Evolutionary conservation across 2,113 vertebrate genomes (phyloP), one percentile per base, ranked within the genome.

Genomic region (Hyaena hyaena): DNA sequence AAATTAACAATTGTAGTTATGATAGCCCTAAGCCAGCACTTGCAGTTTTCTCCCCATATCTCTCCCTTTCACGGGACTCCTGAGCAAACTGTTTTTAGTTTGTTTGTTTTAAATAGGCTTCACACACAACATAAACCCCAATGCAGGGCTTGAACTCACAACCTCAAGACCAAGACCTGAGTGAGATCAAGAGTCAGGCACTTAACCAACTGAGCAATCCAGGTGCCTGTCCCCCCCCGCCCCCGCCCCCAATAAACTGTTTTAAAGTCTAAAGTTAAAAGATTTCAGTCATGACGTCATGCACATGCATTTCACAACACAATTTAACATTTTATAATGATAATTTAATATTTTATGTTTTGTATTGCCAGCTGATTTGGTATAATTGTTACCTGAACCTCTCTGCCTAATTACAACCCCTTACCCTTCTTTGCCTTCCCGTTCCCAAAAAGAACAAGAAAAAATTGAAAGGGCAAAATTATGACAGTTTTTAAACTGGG

Each of bases 251-350:
- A 77, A 15, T 50, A 82, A 80, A 85, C 39, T 73, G 26, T 68
- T 89, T 81, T 63, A 48, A 88, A 86, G 31, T 79, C 9, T 43
- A 96, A 97, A 97, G 96, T 2, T 69, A 90, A 19, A 97, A 4
- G 86, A 66, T 88, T 97, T 98, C 50, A 93, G 43, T 86, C 94
- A 77, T 66, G 95, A 85, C 8, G 12, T n/a, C 87, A 55, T 65
- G 28, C 85, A 14, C 0, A 69, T 89, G 39, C 0, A 95, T 58
- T 97, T 97, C 96, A 88, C 35, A 95, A 3, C 31, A 48, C 26
- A 66, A 83, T 61, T 53, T 92, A 81, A 71, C 16, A 23, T 94
- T 93, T 95, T 77, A 80, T 43, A 96, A 82, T 2, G 53, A 81
- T 48, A 61, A 89, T 69, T 71, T 69, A 50, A 43, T n/a, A 69